These are phyloP conservation scores for Cephus runcator DNA, from an alignment of 2,888 invertebrate genomes.

Conservation along the genomic window DNA sequence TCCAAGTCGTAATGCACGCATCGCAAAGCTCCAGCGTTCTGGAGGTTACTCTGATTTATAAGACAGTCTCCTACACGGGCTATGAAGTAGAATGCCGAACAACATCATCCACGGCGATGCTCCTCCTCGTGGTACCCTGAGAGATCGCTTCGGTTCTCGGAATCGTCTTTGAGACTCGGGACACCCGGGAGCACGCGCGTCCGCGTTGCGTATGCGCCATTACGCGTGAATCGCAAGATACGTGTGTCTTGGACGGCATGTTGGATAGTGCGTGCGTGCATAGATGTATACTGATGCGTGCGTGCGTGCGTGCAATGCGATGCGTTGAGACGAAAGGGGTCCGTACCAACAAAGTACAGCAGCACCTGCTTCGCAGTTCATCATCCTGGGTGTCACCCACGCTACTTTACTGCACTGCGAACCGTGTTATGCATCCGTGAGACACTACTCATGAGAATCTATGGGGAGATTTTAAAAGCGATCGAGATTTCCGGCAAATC, in stretches of 20 bases:
- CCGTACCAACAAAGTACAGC: constrained; percentile 31
- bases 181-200: constrained; percentile 14
- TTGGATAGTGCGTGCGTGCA: neutral
- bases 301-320: neutral
- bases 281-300: neutral
- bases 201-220: constrained; percentile 37
- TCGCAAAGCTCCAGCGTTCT: constrained; percentile 39
- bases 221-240: constrained; percentile 44
- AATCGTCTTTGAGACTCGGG: constrained; percentile 37
- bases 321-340: constrained; percentile 3
- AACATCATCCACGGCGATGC: constrained; percentile 33
- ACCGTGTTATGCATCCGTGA: constrained; percentile 62
- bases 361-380: constrained; percentile 64
- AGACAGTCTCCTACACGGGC: constrained; percentile 24
- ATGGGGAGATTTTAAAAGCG: constrained; percentile 56
- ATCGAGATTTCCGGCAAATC: constrained; percentile 51
- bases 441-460: constrained; percentile 51
- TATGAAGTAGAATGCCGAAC: constrained; percentile 26
- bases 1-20: constrained; percentile 17
- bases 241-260: constrained; percentile 30
- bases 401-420: constrained; percentile 62
- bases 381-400: constrained; percentile 63
- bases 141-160: constrained; percentile 35
- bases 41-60: constrained; percentile 52
- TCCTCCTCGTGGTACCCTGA: constrained; percentile 25